Conservation (phyloP, 2,888 invertebrate species). For the Spisula solida region DNA sequence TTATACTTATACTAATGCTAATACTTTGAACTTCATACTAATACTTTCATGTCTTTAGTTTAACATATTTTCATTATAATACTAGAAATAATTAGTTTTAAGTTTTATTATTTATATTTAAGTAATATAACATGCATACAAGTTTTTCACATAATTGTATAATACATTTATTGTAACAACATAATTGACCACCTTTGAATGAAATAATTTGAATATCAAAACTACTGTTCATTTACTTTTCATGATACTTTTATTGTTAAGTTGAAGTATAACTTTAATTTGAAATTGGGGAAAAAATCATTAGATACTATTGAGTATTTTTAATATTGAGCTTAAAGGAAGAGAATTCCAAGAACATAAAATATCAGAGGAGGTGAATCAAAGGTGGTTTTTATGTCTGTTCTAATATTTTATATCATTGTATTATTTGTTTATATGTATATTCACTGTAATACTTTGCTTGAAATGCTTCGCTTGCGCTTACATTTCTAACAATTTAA, state of each 20-base stretch:
- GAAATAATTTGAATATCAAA: background rate
- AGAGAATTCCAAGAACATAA: background rate
- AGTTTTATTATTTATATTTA: background rate
- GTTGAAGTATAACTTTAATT: too few species aligned
- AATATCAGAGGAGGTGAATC: background rate
- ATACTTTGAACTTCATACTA: background rate
- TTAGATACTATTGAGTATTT: too few species aligned
- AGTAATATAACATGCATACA: background rate
- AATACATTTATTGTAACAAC: too few species aligned
- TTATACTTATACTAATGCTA: too few species aligned
- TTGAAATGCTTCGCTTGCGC: background rate
- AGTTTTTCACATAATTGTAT: too few species aligned
- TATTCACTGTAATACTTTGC: conserved; percentile 1
- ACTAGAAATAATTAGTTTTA: background rate
- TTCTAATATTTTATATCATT: background rate
- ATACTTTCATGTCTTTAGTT: background rate
- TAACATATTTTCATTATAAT: background rate
- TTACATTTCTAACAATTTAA: background rate
- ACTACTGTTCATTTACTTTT: too few species aligned
- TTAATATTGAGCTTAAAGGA: too few species aligned
- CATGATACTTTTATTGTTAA: too few species aligned
- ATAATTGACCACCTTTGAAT: background rate
- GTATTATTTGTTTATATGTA: background rate
- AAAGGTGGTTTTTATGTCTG: background rate
- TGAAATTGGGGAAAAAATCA: too few species aligned